A percentile compares a stretch with the other conserved stretches of the same genome.
phyloP scores from a whole-genome alignment of 2,113 vertebrate species.

The Danio rerio region DNA sequence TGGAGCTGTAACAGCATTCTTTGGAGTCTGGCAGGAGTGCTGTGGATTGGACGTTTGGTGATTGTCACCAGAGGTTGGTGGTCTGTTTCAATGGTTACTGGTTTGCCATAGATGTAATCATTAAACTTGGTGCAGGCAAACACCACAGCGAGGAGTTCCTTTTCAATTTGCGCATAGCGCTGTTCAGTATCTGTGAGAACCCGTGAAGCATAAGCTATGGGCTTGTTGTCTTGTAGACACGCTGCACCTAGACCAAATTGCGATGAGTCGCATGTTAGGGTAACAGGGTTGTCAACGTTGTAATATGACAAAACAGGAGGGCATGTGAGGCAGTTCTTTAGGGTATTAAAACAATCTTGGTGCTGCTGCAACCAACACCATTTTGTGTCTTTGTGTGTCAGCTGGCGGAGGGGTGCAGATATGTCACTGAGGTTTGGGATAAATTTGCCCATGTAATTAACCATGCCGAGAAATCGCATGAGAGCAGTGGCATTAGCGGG shows the following conservation, averaged over 20 bases:
- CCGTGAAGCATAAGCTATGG: neutral
- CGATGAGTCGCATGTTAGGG: constrained; percentile 32
- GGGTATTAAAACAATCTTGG: too few relatives aligned
- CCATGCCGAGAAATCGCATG: too few relatives aligned
- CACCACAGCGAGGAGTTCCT: neutral
- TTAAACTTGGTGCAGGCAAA: neutral
- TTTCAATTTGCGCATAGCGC: neutral
- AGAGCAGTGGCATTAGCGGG: too few relatives aligned
- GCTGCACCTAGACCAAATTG: constrained; percentile 13
- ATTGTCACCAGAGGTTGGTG: constrained; percentile 26
- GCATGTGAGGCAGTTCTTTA: too few relatives aligned
- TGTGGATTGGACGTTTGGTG: constrained; percentile 28
- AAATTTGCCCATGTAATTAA: too few relatives aligned
- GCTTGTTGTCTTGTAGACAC: neutral
- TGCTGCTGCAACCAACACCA: too few relatives aligned
- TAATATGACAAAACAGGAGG: too few relatives aligned
- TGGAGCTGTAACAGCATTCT: too few relatives aligned
- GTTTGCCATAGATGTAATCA: neutral
- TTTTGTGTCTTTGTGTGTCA: too few relatives aligned
- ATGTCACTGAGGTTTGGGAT: too few relatives aligned
- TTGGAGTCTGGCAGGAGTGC: constrained; percentile 29
- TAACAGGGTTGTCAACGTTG: too few relatives aligned
- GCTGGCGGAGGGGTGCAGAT: too few relatives aligned
- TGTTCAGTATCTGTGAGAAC: neutral
- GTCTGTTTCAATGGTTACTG: constrained; percentile 3